Percentiles rank a stretch among this genome's conserved stretches.
Conservation (phyloP, 1,140 invertebrate genomes). For the Drosophila sp. region DNA sequence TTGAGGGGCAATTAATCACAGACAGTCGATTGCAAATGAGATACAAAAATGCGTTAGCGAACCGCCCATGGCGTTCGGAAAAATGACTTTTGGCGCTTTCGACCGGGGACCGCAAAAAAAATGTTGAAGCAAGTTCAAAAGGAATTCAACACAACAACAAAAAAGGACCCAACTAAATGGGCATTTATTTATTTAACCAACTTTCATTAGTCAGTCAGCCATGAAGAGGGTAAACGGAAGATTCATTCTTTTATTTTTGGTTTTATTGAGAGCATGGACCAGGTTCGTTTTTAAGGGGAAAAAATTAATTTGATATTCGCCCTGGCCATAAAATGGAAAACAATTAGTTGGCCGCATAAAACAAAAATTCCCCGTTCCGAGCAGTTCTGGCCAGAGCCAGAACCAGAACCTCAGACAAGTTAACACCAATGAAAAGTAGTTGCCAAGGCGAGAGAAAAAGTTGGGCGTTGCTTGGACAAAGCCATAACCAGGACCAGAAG, state of each 20-base stretch:
- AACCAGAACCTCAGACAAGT: conserved; percentile 29
- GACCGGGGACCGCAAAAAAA: conserved; percentile 16
- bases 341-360: conserved; percentile 61
- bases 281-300: conserved; percentile 4
- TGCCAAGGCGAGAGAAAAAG: conserved; percentile 42
- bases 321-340: conserved; percentile 65
- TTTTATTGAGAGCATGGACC: conserved; percentile 25
- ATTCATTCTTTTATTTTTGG: not conserved
- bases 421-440: conserved; percentile 72
- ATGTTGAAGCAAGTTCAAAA: conserved; percentile 33
- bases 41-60: conserved; percentile 62
- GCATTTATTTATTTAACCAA: conserved; percentile 78
- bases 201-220: conserved; percentile 65
- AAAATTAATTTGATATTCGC: conserved; percentile 66
- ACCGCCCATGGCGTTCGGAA: conserved; percentile 45
- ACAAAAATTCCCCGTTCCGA: not conserved
- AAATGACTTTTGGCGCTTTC: conserved; percentile 37
- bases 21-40: conserved; percentile 71
- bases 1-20: conserved; percentile 80
- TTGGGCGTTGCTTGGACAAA: conserved; percentile 40
- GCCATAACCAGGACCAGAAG: conserved; percentile 1
- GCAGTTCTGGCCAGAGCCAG: not conserved
- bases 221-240: conserved; percentile 32
- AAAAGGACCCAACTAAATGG: conserved; percentile 72
- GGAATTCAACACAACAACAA: conserved; percentile 61